Percentiles rank a stretch among this genome's conserved stretches.
phyloP scores from a whole-genome alignment of 2,113 vertebrate species.

The Saiga tatarica region DNA sequence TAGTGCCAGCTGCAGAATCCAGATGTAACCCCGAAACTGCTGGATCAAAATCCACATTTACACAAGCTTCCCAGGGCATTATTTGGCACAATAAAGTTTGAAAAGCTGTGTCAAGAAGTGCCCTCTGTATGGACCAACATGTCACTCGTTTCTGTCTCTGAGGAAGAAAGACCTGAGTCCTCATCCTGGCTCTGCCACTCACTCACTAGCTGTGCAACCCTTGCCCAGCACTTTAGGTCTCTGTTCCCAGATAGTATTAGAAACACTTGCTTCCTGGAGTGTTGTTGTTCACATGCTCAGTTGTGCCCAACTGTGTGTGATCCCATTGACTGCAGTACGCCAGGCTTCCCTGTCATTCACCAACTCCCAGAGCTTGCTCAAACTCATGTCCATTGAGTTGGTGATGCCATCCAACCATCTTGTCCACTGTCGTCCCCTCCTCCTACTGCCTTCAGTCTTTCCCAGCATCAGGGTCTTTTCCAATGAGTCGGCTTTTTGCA shows the following conservation, averaged over 20 bases:
- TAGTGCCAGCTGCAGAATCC: background rate
- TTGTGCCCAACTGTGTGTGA: background rate
- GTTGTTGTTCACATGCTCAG: background rate
- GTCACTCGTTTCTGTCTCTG: background rate
- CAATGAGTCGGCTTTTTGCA: background rate
- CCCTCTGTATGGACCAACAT: background rate
- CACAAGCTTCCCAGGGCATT: background rate
- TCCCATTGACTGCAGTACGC: background rate
- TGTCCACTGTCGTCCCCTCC: rapidly evolving
- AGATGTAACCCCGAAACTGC: background rate
- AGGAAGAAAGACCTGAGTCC: background rate
- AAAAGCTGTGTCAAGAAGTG: background rate
- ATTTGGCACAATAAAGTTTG: background rate
- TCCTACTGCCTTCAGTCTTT: background rate
- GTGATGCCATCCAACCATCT: background rate
- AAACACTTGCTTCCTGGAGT: background rate
- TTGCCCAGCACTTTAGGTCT: background rate
- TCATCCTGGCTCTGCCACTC: background rate
- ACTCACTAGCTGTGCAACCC: background rate
- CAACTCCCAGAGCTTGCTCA: background rate
- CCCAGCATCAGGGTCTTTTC: background rate
- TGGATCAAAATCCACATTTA: background rate
- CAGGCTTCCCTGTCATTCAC: background rate
- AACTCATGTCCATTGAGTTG: background rate
- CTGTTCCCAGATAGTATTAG: background rate